Evolutionary conservation across 2,888 invertebrate genomes (phyloP), one percentile per base, ranked within the genome.

Genomic region (Poecilus cupreus): DNA sequence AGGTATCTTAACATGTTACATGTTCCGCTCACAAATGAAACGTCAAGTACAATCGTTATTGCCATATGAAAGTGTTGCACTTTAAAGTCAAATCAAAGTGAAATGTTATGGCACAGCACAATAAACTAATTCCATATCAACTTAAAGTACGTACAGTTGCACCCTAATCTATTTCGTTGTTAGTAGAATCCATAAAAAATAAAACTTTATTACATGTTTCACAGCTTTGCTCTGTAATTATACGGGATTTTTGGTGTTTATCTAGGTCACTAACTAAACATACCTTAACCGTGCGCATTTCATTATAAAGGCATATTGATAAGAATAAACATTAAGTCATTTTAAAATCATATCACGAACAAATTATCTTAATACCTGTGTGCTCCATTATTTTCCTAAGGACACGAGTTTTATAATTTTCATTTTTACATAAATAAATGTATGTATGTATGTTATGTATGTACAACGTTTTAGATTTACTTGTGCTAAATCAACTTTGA

Each of bases 141-240:
- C n/a, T n/a, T 1, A 18, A 51, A 68, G 11, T 18, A 68, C 37
- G 26, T 11, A 11, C 49, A n/a, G 49, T 18, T 60, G 20, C 37
- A 43, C 46, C 46, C 22, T 72, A 75, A 24, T 26, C 70, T 80
- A 80, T 80, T 80, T 80, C 80, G 80, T 80, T 80, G 80, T 80
- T 80, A 80, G n/a, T 46, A 24, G 46, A 60, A 51, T 75, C 16
- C 39, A 75, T 51, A 72, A 72, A 79, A 32, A 79, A 79, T 51
- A 32, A 76, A 60, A 26, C 18, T 54, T 54, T 76, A 76, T 76
- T 72, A 72, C 39, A n/a, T 37, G 16, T 51, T 24, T 80, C 70
- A 80, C 72, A 70, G 80, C 72, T 80, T 77, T 76, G 22, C 24
- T 57, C 16, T 46, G 22, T 78, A 64, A 78, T 32, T 46, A 72